Base-by-base conservation (phyloP, 2,888 invertebrate genomes). In the Caenorhabditis zanzibari region DNA sequence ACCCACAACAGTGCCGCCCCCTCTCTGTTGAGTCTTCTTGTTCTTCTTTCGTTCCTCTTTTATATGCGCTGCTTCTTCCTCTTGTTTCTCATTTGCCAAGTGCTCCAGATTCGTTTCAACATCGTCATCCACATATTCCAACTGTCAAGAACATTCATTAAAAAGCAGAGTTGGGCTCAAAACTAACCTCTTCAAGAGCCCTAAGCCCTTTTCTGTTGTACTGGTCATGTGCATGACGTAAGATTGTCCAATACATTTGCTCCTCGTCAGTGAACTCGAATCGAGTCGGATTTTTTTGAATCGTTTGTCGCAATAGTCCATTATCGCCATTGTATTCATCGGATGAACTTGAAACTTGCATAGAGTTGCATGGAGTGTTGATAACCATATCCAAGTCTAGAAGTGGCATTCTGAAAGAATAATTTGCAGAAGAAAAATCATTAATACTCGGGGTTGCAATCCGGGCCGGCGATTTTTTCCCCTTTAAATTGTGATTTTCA, bases 351-450 rank as follows among this genome's bases (percentile, higher is more conserved):
- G 72, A 73, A 3, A 88, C 85, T 56, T 84, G 97, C 74, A 97
- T 94, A 87, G 94, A 94, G 94, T 94, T 94, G 93, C 98, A 99
- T 32, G 96, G 96, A 96, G 97, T 97, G 16, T 97, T 97, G 7
- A 99, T 95, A 0, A 97, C 97, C 85, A 98, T 95, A 93, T 99
- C 98, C 66, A 98, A 95, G 93, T 97, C 97, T 92, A 98, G 96
- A 92, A 95, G 95, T 73, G 98, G 94, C 93, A 96, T 96, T 85
- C 96, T 96, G 89, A 59, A 92, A 2, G 26, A 24, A n/a, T n/a
- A n/a, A n/a, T n/a, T n/a, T n/a, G n/a, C n/a, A n/a, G n/a, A n/a
- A n/a, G n/a, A n/a, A n/a, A n/a, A n/a, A n/a, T n/a, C n/a, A n/a
- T n/a, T n/a, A n/a, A n/a, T n/a, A n/a, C n/a, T n/a, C n/a, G n/a